Evolutionary conservation across 2,797 vertebrate genomes (phyloP).

Genomic region (Alfaro cultratus): DNA sequence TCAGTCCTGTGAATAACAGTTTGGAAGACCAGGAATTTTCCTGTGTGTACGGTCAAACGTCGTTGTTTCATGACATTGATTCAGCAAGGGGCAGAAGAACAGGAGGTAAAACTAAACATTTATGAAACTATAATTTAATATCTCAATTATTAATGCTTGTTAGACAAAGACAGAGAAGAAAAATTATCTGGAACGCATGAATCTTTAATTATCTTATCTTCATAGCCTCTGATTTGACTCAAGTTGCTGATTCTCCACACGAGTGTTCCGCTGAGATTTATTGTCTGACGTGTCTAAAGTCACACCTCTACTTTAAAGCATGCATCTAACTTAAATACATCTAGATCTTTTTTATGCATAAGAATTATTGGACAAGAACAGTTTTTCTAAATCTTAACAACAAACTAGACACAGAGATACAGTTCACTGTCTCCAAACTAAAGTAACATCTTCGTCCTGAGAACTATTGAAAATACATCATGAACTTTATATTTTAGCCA

Average conservation of each 20-base stretch:
- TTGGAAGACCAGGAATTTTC: neutral
- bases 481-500: neutral
- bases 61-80: conserved; percentile 32
- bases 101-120: conserved; percentile 39
- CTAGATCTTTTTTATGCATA: neutral
- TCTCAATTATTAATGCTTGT: conserved; percentile 63
- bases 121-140: conserved; percentile 47
- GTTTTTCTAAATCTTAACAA: neutral
- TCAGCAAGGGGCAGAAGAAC: conserved; percentile 49
- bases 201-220: conserved; percentile 63
- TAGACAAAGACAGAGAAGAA: conserved; percentile 52
- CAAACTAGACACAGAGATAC: neutral
- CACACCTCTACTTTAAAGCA: neutral
- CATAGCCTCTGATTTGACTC: conserved; percentile 45
- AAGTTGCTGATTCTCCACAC: conserved; percentile 30
- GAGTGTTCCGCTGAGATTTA: conserved; percentile 8
- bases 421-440: neutral
- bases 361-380: neutral
- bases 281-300: neutral
- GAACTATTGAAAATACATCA: neutral
- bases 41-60: neutral
- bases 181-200: conserved; percentile 27
- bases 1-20: neutral
- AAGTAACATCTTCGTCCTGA: neutral
- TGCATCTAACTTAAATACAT: neutral